Percentiles rank a stretch among this genome's conserved stretches.
These are phyloP conservation scores for Cosmia trapezina DNA, from an alignment of 2,888 invertebrate genomes.

Conservation along the genomic window DNA sequence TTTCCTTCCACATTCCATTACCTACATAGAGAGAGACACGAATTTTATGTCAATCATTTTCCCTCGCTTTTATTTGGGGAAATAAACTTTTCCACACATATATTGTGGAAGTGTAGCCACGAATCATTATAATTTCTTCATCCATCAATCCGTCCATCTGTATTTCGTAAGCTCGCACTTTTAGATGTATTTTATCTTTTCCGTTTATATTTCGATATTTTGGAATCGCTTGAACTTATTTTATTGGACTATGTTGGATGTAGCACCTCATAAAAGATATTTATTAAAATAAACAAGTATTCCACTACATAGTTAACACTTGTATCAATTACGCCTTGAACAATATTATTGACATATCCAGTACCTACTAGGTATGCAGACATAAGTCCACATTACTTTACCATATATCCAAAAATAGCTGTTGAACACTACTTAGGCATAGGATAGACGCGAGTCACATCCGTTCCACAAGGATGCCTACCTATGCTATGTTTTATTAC, in stretches of 20 bases:
- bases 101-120: conserved; percentile 27
- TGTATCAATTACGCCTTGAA: background rate
- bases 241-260: conserved; percentile 8
- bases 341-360: conserved; percentile 7
- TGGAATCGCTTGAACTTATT: conserved; percentile 18
- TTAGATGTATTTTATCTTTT: conserved; percentile 33
- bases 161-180: conserved; percentile 18
- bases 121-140: conserved; percentile 49
- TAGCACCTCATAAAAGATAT: conserved; percentile 26
- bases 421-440: conserved; percentile 45
- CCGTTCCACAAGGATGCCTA: conserved; percentile 75
- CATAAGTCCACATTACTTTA: conserved; percentile 12
- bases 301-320: background rate
- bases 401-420: conserved; percentile 49
- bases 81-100: conserved; percentile 37
- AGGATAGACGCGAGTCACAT: conserved; percentile 71
- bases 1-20: conserved; percentile 24
- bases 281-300: conserved; percentile 8
- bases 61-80: conserved; percentile 26
- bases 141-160: conserved; percentile 35
- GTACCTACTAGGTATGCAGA: background rate
- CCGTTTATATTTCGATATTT: conserved; percentile 20
- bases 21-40: conserved; percentile 3
- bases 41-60: conserved; percentile 37
- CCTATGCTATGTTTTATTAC: conserved; percentile 78